Base-by-base conservation (phyloP, 2,888 invertebrate species). In the Diaprepes abbreviatus region DNA sequence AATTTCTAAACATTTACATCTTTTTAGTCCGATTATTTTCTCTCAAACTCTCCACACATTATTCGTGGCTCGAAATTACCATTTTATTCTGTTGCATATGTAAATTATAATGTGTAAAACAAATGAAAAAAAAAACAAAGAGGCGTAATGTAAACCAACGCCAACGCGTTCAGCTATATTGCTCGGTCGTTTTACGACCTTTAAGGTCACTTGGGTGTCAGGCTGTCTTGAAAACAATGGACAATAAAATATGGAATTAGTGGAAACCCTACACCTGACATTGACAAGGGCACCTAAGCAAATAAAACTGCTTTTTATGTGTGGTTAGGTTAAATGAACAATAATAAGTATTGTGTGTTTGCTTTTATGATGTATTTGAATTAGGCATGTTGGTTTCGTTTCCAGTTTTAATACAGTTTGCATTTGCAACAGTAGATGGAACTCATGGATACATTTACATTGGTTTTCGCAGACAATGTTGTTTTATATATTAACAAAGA, bases 181-280 rank as follows among this genome's bases (percentile, higher is more conserved):
- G 28, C 16, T 12, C 48, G 48, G 28, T 28, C 28, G 28, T 14
- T 58, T 40, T 28, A 58, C 24, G 58, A 31, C 58, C 58, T 58
- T 58, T 28, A 58, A 58, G 58, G 58, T 43, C 58, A 43, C 28
- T 50, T 28, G 14, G 28, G 28, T 50, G 38, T 38, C 58, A 38
- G 6, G 43, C 40, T n/a, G 21, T 43, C 17, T 43, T 50, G 21
- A 43, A 43, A 58, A 58, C 58, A 58, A 58, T 58, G 58, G 38
- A 40, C 31, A 24, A 43, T 58, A 58, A 58, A 58, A 58, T 40
- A 58, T 31, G 38, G 43, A 43, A 40, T 40, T 40, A 43, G 28
- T 45, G 60, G 60, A 60, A 48, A 60, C 48, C 21, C 60, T 45
- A 60, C 48, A 60, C 48, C 60, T 45, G 60, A 60, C 60, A 60